These are phyloP conservation scores for Oscheius sp. DNA, from an alignment of 2,888 invertebrate genomes.

Conservation along the genomic window DNA sequence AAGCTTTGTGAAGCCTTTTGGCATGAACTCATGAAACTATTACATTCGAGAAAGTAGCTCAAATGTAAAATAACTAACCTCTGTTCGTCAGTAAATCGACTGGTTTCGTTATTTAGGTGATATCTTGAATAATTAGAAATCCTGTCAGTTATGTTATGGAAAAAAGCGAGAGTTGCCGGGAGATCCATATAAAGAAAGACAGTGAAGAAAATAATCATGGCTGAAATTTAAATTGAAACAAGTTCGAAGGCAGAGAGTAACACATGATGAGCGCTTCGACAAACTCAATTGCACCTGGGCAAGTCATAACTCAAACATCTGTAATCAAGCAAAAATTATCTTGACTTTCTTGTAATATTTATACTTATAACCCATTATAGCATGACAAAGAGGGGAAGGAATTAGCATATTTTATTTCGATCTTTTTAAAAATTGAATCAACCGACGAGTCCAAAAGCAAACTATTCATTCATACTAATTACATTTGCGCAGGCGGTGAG, in stretches of 20 bases:
- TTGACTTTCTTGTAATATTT: background rate
- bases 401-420: too few relatives aligned
- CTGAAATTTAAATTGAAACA: background rate
- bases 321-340: background rate
- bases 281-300: constrained; percentile 1
- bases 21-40: too few relatives aligned
- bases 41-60: too few relatives aligned
- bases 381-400: too few relatives aligned
- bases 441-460: too few relatives aligned
- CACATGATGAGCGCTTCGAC: background rate
- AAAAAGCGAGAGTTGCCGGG: constrained; percentile 5
- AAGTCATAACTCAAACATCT: background rate
- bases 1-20: too few relatives aligned
- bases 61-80: too few relatives aligned
- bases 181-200: too few relatives aligned
- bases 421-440: too few relatives aligned
- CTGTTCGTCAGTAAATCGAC: constrained; percentile 16
- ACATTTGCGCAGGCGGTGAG: too few relatives aligned
- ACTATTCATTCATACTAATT: too few relatives aligned
- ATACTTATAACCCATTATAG: too few relatives aligned
- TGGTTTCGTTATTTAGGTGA: background rate
- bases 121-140: background rate
- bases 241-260: background rate
- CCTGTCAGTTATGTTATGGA: constrained; percentile 16
- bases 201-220: background rate